These are phyloP conservation scores for Cyprinella venusta DNA, from an alignment of 2,797 vertebrate genomes.

Conservation along the genomic window DNA sequence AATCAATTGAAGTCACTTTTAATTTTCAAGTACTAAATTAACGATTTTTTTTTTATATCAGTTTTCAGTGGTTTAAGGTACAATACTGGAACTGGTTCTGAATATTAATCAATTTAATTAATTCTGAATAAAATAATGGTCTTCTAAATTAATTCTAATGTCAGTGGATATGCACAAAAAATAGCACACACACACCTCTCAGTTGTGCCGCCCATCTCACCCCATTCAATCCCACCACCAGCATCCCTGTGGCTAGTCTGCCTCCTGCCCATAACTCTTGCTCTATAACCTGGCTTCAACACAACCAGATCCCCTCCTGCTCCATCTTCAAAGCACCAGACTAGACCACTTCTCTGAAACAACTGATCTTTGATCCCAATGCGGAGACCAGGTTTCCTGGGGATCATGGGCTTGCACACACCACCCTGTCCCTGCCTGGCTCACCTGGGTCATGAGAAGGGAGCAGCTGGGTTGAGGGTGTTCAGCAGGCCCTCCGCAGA, in stretches of 20 bases:
- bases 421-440: slow-evolving; percentile 21
- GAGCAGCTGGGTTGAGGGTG: slow-evolving; percentile 60
- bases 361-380: slow-evolving; percentile 57
- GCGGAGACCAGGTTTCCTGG: slow-evolving; percentile 53
- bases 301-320: slow-evolving; percentile 37
- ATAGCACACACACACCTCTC: slow-evolving; percentile 5
- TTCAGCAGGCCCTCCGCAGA: slow-evolving; percentile 50
- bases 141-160: neutral
- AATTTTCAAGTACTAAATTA: neutral
- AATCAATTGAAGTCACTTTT: neutral
- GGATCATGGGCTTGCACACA: slow-evolving; percentile 30
- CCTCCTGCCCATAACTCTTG: slow-evolving; percentile 8
- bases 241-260: slow-evolving; percentile 31
- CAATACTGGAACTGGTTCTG: neutral
- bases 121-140: neutral
- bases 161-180: neutral
- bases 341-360: slow-evolving; percentile 42
- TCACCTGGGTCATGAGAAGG: slow-evolving; percentile 54
- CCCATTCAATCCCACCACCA: slow-evolving; percentile 33
- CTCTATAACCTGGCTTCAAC: slow-evolving; percentile 30
- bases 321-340: slow-evolving; percentile 58
- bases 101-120: neutral
- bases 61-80: neutral
- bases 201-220: slow-evolving; percentile 5
- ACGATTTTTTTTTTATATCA: neutral